A percentile compares a stretch with the other conserved stretches of the same genome.
Evolutionary conservation across 1,140 invertebrate species (phyloP).

Genomic region (Dreissena polymorpha): DNA sequence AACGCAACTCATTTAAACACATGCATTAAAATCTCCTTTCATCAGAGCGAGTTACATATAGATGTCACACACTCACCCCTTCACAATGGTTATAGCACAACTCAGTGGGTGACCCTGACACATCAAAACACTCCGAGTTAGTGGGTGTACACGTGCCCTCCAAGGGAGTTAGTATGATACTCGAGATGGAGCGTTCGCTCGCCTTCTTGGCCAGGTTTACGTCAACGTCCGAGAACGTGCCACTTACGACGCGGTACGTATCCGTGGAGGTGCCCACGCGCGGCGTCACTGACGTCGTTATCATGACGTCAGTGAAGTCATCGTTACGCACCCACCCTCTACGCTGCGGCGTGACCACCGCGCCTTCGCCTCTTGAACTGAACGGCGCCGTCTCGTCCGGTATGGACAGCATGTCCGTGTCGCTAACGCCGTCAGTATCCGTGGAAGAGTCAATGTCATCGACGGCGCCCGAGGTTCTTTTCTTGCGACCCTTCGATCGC

Average conservation of each 20-base stretch:
- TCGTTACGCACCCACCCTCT: slow-evolving; percentile 60
- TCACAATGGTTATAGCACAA: slow-evolving; percentile 61
- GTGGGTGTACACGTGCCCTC: slow-evolving; percentile 59
- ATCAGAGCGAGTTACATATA: neutral
- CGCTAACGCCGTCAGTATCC: slow-evolving; percentile 60
- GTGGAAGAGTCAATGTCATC: slow-evolving; percentile 61
- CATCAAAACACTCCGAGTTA: slow-evolving; percentile 67
- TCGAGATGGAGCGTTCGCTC: slow-evolving; percentile 72
- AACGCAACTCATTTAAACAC: too few relatives aligned
- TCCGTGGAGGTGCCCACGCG: slow-evolving; percentile 53
- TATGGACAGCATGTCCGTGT: slow-evolving; percentile 67
- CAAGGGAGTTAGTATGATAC: slow-evolving; percentile 69
- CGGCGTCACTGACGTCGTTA: slow-evolving; percentile 57
- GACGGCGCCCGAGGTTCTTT: slow-evolving; percentile 41
- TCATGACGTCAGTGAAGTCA: slow-evolving; percentile 54
- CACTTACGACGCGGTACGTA: slow-evolving; percentile 68
- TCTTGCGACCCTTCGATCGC: slow-evolving; percentile 22
- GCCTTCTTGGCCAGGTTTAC: slow-evolving; percentile 70
- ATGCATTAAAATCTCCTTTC: too few relatives aligned
- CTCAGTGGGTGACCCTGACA: slow-evolving; percentile 62
- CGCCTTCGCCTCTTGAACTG: slow-evolving; percentile 16
- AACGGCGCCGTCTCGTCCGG: slow-evolving; percentile 65
- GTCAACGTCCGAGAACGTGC: slow-evolving; percentile 58
- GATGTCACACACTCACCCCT: slow-evolving; percentile 65
- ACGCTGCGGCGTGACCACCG: slow-evolving; percentile 33